Conservation (phyloP, 2,797 vertebrate species). For the Zenarchopterus dispar region DNA sequence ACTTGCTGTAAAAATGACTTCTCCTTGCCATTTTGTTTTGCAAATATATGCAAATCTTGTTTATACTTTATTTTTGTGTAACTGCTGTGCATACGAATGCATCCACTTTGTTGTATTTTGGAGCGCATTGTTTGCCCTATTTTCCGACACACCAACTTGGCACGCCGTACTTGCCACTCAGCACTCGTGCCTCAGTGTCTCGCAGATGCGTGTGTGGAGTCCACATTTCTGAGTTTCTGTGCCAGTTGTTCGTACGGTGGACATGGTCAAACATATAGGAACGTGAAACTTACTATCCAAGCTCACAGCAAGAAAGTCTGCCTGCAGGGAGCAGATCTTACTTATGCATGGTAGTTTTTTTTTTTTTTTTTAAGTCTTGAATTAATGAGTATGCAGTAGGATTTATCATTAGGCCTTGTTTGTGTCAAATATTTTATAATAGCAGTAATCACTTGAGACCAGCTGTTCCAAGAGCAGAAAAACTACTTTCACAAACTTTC, state of each 20-base stretch:
- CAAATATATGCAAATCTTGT: slow-evolving; percentile 63
- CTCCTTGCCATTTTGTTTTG: slow-evolving; percentile 40
- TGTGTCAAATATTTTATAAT: slow-evolving; percentile 60
- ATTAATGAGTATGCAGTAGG: slow-evolving; percentile 58
- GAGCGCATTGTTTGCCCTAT: slow-evolving; percentile 63
- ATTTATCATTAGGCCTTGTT: slow-evolving; percentile 58
- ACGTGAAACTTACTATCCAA: slow-evolving; percentile 23
- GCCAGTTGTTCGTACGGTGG: slow-evolving; percentile 55
- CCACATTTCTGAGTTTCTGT: slow-evolving; percentile 43
- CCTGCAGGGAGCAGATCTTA: slow-evolving; percentile 49
- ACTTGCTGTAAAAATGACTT: slow-evolving; percentile 30
- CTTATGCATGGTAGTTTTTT: slow-evolving; percentile 1
- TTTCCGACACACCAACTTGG: slow-evolving; percentile 58
- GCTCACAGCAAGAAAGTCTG: slow-evolving; percentile 37
- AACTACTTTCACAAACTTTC: slow-evolving; percentile 19
- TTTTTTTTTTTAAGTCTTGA: slow-evolving; percentile 44
- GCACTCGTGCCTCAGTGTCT: slow-evolving; percentile 47
- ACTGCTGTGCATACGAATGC: slow-evolving; percentile 46
- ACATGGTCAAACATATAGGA: slow-evolving; percentile 34
- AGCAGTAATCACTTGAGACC: slow-evolving; percentile 38
- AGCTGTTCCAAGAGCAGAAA: slow-evolving; percentile 33
- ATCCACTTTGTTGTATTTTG: slow-evolving; percentile 59
- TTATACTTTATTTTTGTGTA: slow-evolving; percentile 42
- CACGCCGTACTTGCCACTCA: slow-evolving; percentile 48
- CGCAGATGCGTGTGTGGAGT: slow-evolving; percentile 46